phyloP scores from a whole-genome alignment of 2,797 vertebrate genomes.

The Alosa sapidissima region DNA sequence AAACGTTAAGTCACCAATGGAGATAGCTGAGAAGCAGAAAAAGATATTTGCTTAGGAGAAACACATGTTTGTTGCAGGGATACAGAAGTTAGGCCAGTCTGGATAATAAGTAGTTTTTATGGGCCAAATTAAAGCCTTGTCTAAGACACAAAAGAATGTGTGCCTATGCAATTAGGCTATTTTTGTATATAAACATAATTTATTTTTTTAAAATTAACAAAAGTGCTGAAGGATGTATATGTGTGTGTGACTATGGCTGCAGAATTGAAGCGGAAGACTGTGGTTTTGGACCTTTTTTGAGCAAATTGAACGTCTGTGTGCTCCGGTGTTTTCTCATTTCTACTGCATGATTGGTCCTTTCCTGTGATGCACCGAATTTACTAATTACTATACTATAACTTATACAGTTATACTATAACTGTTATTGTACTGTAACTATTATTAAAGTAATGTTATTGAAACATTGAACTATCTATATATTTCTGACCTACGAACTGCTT shows the following conservation, averaged over 20 bases:
- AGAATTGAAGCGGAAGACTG: too few species aligned
- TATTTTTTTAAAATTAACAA: not conserved
- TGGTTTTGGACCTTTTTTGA: too few species aligned
- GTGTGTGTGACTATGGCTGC: not conserved
- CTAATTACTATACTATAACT: not conserved
- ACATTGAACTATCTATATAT: not conserved
- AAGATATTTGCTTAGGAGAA: constrained; percentile 54
- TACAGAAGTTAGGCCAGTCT: not conserved
- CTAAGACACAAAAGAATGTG: not conserved
- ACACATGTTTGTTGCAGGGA: not conserved
- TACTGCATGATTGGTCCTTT: too few species aligned
- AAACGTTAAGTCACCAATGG: constrained; percentile 53
- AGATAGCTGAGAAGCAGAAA: constrained; percentile 61
- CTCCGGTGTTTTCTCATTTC: too few species aligned
- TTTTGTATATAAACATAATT: not conserved
- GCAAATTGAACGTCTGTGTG: too few species aligned
- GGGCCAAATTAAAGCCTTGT: not conserved
- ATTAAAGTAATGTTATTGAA: not conserved
- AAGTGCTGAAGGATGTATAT: not conserved
- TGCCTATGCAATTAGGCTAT: too few species aligned
- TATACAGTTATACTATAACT: too few species aligned
- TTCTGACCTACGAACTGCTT: not conserved
- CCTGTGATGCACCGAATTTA: too few species aligned
- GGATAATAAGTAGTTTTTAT: not conserved
- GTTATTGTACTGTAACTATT: not conserved